phyloP scores from a whole-genome alignment of 2,888 invertebrate species.

The Drosophila kuntzei region DNA sequence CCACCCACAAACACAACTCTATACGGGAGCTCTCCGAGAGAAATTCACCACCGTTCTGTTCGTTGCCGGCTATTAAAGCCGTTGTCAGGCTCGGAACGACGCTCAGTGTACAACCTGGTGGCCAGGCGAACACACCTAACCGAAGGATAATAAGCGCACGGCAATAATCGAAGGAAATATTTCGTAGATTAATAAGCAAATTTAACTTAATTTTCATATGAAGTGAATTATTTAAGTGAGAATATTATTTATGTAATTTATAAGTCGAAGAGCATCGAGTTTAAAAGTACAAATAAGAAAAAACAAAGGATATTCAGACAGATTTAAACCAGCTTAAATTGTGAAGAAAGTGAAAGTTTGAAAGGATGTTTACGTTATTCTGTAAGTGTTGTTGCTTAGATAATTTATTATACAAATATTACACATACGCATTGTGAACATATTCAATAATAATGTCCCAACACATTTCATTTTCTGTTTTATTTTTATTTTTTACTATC shows the following conservation, averaged over 20 bases:
- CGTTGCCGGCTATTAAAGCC: slow-evolving; percentile 63
- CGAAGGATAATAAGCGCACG: slow-evolving; percentile 40
- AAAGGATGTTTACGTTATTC: neutral
- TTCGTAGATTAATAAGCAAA: slow-evolving; percentile 2
- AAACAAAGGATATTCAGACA: neutral
- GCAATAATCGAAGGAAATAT: slow-evolving; percentile 8
- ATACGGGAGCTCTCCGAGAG: slow-evolving; percentile 20
- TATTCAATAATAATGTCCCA: neutral
- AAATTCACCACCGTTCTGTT: slow-evolving; percentile 63
- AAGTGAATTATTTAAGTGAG: slow-evolving; percentile 21
- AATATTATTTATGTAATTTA: slow-evolving; percentile 15
- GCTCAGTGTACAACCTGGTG: slow-evolving; percentile 69
- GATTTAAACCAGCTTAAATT: neutral
- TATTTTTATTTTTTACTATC: neutral
- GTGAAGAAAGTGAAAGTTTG: slow-evolving; percentile 42
- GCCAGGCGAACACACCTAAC: slow-evolving; percentile 47
- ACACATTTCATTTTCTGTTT: neutral
- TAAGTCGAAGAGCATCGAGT: slow-evolving; percentile 52
- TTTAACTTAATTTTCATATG: slow-evolving; percentile 15
- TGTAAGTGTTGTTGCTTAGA: neutral
- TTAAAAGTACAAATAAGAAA: slow-evolving; percentile 51
- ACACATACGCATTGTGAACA: neutral
- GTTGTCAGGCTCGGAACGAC: slow-evolving; percentile 32
- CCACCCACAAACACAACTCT: slow-evolving; percentile 19
- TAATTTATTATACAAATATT: slow-evolving; percentile 1